phyloP scores from a whole-genome alignment of 1,140 invertebrate genomes.

The Anastatus disparis region DNA sequence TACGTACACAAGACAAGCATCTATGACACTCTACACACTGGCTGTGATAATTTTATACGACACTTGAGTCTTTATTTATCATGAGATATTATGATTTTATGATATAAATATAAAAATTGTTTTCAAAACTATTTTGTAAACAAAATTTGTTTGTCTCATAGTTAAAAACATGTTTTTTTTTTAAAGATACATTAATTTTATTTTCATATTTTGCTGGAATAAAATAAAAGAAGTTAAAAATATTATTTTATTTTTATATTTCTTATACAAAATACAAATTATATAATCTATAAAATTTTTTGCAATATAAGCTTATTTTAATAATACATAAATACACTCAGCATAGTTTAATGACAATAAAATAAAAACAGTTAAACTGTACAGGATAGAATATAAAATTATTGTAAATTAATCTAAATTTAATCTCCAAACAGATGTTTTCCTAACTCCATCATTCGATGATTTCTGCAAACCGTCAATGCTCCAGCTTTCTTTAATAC shows the following conservation, averaged over 20 bases:
- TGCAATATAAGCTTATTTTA: slow-evolving; percentile 25
- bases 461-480: slow-evolving; percentile 83
- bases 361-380: slow-evolving; percentile 38
- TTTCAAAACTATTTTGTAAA: slow-evolving; percentile 32
- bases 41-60: slow-evolving; percentile 24
- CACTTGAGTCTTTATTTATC: slow-evolving; percentile 25
- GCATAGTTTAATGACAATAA: slow-evolving; percentile 23
- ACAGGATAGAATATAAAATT: slow-evolving; percentile 18
- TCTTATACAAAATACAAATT: slow-evolving; percentile 35
- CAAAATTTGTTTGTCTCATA: slow-evolving; percentile 15
- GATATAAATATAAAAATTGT: slow-evolving; percentile 39
- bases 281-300: slow-evolving; percentile 26
- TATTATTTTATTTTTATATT: slow-evolving; percentile 1
- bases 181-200: slow-evolving; percentile 12
- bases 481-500: slow-evolving; percentile 86
- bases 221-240: slow-evolving; percentile 22
- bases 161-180: slow-evolving; percentile 6
- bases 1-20: no score
- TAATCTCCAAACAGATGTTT: slow-evolving; percentile 87
- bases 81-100: slow-evolving; percentile 8
- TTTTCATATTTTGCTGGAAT: slow-evolving; percentile 23
- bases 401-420: slow-evolving; percentile 42
- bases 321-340: slow-evolving; percentile 24
- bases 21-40: not conserved
- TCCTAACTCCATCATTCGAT: slow-evolving; percentile 88